A percentile compares a stretch with the other conserved stretches of the same genome.
These are phyloP conservation scores for Pyrgus malvae DNA, from an alignment of 2,888 invertebrate genomes.

Conservation along the genomic window DNA sequence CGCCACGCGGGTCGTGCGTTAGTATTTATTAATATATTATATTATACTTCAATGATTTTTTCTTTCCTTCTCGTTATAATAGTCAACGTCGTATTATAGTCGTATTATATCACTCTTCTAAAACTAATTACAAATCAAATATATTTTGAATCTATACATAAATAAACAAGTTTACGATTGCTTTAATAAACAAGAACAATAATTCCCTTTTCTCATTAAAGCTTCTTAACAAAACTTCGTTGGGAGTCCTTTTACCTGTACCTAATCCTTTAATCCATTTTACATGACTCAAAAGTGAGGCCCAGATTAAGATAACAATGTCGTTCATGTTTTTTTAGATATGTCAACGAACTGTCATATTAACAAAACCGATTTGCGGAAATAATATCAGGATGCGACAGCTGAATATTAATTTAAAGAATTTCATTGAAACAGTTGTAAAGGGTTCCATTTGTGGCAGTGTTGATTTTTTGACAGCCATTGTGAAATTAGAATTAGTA, in stretches of 20 bases:
- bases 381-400: constrained; percentile 43
- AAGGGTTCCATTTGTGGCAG: constrained; percentile 58
- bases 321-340: constrained; percentile 45
- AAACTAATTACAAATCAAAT: no score
- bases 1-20: no score
- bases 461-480: constrained; percentile 66
- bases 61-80: no score
- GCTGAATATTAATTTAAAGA: constrained; percentile 66
- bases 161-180: no score
- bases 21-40: no score
- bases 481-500: constrained; percentile 56
- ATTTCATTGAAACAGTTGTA: constrained; percentile 41
- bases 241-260: constrained; percentile 56
- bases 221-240: constrained; percentile 38
- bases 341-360: constrained; percentile 73
- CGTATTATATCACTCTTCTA: no score
- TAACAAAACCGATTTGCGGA: constrained; percentile 62
- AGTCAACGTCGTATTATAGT: no score
- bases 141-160: no score
- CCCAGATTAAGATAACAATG: constrained; percentile 58
- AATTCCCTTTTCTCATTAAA: constrained; percentile 1
- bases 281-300: constrained; percentile 37
- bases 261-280: constrained; percentile 60
- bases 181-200: no score
- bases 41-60: no score